A percentile compares a stretch with the other conserved stretches of the same genome.
Conservation (phyloP, 2,888 invertebrate species). For the Fragum whitleyi region DNA sequence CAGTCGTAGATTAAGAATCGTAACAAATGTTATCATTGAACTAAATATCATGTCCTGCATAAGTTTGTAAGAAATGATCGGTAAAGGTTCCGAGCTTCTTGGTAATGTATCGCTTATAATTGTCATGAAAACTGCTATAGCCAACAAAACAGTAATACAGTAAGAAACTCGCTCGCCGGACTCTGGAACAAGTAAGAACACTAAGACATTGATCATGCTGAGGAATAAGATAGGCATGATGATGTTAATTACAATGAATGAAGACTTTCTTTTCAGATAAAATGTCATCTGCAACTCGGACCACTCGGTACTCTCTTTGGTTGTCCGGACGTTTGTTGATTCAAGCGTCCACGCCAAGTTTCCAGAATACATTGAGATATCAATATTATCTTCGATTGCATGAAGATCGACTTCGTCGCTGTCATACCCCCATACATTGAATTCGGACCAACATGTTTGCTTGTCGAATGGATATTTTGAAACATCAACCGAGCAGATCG, state of each 20-base stretch:
- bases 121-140: no score
- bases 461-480: slow-evolving; percentile 61
- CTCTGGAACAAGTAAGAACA: no score
- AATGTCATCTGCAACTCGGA: not conserved
- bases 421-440: slow-evolving; percentile 47
- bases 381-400: not conserved
- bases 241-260: slow-evolving; percentile 46
- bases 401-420: slow-evolving; percentile 33
- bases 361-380: not conserved
- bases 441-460: slow-evolving; percentile 44
- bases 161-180: no score
- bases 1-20: no score
- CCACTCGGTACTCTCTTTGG: not conserved
- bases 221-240: no score
- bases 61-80: no score
- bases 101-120: no score
- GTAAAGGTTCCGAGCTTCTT: no score
- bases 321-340: not conserved
- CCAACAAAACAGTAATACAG: no score
- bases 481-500: slow-evolving; percentile 48
- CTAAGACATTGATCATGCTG: no score
- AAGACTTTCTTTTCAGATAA: slow-evolving; percentile 12
- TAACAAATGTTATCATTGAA: no score
- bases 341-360: not conserved
- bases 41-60: no score